phyloP scores from a whole-genome alignment of 2,888 invertebrate genomes.

The Diadromus collaris region DNA sequence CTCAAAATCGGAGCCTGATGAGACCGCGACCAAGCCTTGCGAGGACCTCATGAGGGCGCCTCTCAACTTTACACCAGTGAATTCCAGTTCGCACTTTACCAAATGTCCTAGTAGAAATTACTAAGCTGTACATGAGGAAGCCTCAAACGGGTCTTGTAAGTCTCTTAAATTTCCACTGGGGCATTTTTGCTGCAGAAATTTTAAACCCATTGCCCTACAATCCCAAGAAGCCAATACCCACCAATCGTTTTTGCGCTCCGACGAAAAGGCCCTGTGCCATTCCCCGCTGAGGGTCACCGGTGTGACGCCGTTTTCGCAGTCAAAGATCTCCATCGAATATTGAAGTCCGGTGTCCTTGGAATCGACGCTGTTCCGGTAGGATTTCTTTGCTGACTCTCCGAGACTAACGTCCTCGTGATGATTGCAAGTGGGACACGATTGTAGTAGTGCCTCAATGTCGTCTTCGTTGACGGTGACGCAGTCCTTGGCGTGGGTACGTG shows the following conservation, averaged over 20 bases:
- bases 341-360: constrained; percentile 70
- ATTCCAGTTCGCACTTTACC: too few species aligned
- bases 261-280: constrained; percentile 54
- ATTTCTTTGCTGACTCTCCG: constrained; percentile 66
- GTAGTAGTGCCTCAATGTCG: constrained; percentile 68
- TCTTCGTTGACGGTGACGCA: constrained; percentile 76
- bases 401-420: constrained; percentile 72
- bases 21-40: too few species aligned
- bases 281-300: constrained; percentile 56
- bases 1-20: too few species aligned
- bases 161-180: too few species aligned
- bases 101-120: too few species aligned
- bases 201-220: background rate
- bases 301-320: constrained; percentile 71
- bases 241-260: constrained; percentile 63
- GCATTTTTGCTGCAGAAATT: too few species aligned
- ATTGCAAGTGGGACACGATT: constrained; percentile 74
- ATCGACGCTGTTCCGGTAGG: constrained; percentile 61
- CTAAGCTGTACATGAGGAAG: too few species aligned
- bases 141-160: too few species aligned
- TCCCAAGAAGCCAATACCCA: constrained; percentile 35
- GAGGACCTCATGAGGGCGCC: too few species aligned
- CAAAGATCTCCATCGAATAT: constrained; percentile 65
- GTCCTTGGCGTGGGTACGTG: constrained; percentile 73
- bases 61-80: too few species aligned